Percentiles rank a stretch among this genome's conserved stretches.
Conservation (phyloP, 2,888 invertebrate species). For the Conops quadrifasciatus region DNA sequence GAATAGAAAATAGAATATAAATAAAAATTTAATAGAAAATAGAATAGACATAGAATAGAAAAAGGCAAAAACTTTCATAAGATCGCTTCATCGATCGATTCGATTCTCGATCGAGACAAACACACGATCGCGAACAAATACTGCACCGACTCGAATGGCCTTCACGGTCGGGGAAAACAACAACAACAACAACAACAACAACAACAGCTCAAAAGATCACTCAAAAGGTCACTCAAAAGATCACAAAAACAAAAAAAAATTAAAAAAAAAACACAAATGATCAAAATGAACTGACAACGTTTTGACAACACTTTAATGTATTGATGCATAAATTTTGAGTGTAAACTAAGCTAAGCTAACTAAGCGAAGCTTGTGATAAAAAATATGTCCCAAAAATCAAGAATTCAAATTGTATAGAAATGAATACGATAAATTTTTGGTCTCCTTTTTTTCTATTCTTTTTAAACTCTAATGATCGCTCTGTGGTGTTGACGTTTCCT, state of each 20-base stretch:
- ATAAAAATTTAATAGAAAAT: too few species aligned
- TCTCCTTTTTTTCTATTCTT: neutral
- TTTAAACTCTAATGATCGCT: neutral
- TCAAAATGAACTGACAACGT: neutral
- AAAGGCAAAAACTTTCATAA: too few species aligned
- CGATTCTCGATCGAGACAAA: too few species aligned
- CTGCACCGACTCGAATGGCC: too few species aligned
- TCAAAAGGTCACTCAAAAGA: neutral
- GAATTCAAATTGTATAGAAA: constrained; percentile 10
- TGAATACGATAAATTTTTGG: neutral
- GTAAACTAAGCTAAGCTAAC: too few species aligned
- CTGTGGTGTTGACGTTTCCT: neutral
- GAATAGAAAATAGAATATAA: too few species aligned
- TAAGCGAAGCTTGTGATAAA: neutral
- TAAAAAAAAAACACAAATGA: neutral
- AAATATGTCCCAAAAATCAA: constrained; percentile 10
- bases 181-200: too few species aligned
- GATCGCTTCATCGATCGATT: too few species aligned
- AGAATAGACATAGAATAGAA: too few species aligned
- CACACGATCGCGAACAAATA: too few species aligned
- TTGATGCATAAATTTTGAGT: constrained; percentile 10
- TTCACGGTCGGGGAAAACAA: too few species aligned
- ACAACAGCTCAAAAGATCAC: neutral
- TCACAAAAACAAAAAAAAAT: neutral
- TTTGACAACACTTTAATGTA: constrained; percentile 5